A percentile compares a stretch with the other conserved stretches of the same genome.
phyloP scores from a whole-genome alignment of 2,888 invertebrate species.

The Torymus tubicola region DNA sequence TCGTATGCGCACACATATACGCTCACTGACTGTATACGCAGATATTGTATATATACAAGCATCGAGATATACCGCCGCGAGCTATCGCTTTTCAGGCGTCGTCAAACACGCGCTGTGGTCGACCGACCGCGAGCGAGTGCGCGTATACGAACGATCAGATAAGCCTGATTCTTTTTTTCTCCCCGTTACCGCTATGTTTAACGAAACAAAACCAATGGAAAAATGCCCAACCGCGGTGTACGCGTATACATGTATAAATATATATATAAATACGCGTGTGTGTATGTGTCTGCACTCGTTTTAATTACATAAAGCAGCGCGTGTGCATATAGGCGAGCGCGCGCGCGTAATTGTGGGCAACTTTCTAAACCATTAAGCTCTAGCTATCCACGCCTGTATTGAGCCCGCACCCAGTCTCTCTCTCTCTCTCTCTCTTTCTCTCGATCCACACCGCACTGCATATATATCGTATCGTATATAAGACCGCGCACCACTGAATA shows the following conservation, averaged over 20 bases:
- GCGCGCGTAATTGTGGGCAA: slow-evolving; percentile 43
- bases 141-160: neutral
- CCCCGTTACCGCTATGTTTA: slow-evolving; percentile 17
- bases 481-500: slow-evolving; percentile 51
- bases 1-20: too few species aligned
- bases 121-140: neutral
- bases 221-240: too few species aligned
- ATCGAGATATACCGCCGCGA: neutral
- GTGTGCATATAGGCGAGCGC: neutral
- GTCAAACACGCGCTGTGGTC: neutral
- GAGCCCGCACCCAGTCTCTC: slow-evolving; percentile 14
- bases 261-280: too few species aligned
- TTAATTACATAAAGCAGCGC: slow-evolving; percentile 50
- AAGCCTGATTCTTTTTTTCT: slow-evolving; percentile 5
- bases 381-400: slow-evolving; percentile 14
- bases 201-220: slow-evolving; percentile 22
- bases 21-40: too few species aligned
- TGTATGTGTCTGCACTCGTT: slow-evolving; percentile 23
- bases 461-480: too few species aligned
- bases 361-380: slow-evolving; percentile 58
- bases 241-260: too few species aligned
- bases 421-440: too few species aligned
- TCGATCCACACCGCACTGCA: too few species aligned
- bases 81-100: too few species aligned
- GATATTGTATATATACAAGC: too few species aligned